phyloP scores from a whole-genome alignment of 1,140 invertebrate genomes.

The Drosophila jambulina region DNA sequence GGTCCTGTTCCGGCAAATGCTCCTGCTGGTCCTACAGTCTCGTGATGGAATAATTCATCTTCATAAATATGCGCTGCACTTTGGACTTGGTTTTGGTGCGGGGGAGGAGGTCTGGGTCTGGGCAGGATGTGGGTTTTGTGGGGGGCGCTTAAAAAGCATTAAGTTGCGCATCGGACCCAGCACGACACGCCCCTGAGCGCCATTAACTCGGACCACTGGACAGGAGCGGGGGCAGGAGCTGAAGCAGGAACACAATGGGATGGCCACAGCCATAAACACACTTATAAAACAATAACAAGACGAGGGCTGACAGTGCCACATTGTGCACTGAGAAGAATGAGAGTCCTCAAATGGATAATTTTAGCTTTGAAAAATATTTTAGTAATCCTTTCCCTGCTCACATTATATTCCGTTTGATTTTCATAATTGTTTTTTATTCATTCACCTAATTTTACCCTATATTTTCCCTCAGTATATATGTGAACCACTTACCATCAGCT shows the following conservation, averaged over 20 bases:
- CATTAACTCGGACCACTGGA: conserved; percentile 57
- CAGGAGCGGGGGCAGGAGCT: neutral
- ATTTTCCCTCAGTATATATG: neutral
- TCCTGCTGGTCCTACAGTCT: conserved; percentile 36
- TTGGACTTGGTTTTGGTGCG: conserved; percentile 34
- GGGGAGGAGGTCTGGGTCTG: neutral
- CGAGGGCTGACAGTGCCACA: conserved; percentile 14
- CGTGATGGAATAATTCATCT: conserved; percentile 80
- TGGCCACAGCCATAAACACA: conserved; percentile 70
- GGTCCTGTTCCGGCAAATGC: neutral
- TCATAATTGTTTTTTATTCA: neutral
- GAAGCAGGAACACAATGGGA: conserved; percentile 2
- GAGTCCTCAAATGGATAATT: neutral
- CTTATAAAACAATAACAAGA: conserved; percentile 80
- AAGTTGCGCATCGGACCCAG: conserved; percentile 67
- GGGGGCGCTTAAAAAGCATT: conserved; percentile 80
- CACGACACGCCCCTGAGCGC: conserved; percentile 71
- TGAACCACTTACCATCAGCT: conserved; percentile 85
- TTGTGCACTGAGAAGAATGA: neutral
- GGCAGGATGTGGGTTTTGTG: conserved; percentile 27
- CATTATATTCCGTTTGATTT: neutral
- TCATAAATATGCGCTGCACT: conserved; percentile 83
- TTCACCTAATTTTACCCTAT: neutral
- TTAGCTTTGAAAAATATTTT: neutral
- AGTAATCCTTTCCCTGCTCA: too few species aligned